These are phyloP conservation scores for Tympanoctomys barrerae DNA, from an alignment of 2,797 vertebrate species.

Conservation along the genomic window DNA sequence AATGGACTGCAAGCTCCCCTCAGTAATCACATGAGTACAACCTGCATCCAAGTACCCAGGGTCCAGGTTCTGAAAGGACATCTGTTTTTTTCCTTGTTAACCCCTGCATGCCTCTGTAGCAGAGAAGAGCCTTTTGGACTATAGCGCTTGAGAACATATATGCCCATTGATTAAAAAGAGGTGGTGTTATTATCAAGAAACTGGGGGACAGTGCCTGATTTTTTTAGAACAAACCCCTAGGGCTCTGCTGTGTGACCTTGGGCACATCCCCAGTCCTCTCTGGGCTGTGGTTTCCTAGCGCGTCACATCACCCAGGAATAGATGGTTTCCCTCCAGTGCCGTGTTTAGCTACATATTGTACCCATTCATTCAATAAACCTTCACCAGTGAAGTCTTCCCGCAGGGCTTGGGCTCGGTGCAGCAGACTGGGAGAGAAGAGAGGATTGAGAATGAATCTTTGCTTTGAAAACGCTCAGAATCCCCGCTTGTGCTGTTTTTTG, in stretches of 20 bases:
- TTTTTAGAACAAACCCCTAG: neutral
- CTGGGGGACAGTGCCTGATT: neutral
- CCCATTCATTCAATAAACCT: conserved; percentile 8
- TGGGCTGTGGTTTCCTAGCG: conserved; percentile 55
- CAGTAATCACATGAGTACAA: conserved; percentile 5
- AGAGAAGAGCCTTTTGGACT: conserved; percentile 7
- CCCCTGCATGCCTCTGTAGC: neutral
- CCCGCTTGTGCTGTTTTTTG: conserved; percentile 30
- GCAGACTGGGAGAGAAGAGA: neutral
- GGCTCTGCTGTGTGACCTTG: conserved; percentile 62
- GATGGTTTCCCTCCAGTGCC: neutral
- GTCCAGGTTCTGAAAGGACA: neutral
- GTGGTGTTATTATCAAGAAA: neutral
- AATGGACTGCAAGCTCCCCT: neutral
- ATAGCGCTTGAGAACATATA: neutral
- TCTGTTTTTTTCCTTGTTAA: conserved; percentile 11
- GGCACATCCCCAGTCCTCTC: conserved; percentile 35
- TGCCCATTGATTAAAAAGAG: neutral
- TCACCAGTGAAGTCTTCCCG: conserved; percentile 20
- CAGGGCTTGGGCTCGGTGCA: neutral
- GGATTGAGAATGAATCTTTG: neutral
- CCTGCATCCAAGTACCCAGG: neutral
- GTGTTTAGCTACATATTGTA: neutral
- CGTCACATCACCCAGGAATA: neutral
- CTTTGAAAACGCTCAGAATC: conserved; percentile 51